Conservation (phyloP, 2,888 invertebrate species). For the Choreutis nemorana region DNA sequence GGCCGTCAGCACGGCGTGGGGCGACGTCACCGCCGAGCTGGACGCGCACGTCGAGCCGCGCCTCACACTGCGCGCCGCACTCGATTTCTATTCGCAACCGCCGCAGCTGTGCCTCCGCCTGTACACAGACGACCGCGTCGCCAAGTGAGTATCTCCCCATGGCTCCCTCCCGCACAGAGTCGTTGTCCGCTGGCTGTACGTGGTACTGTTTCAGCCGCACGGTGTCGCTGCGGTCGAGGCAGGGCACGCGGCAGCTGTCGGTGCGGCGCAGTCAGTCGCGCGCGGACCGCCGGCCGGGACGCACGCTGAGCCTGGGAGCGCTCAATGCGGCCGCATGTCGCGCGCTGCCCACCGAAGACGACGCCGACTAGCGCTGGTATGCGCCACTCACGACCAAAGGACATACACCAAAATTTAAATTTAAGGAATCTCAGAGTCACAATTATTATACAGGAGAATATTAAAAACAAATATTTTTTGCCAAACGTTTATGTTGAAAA, state of each 20-base stretch:
- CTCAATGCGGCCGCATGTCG: slow-evolving; percentile 31
- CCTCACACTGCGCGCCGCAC: slow-evolving; percentile 25
- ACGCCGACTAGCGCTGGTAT: slow-evolving; percentile 7
- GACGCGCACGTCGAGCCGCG: slow-evolving; percentile 17
- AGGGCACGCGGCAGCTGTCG: slow-evolving; percentile 11
- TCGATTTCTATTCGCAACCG: slow-evolving; percentile 39
- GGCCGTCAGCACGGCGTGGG: slow-evolving; percentile 15
- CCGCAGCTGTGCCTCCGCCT: slow-evolving; percentile 43
- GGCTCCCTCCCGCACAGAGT: slow-evolving; percentile 6
- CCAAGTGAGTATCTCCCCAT: slow-evolving; percentile 8
- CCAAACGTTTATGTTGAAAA: no score
- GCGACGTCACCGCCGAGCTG: slow-evolving; percentile 8
- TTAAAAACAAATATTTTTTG: no score
- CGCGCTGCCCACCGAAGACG: slow-evolving; percentile 20
- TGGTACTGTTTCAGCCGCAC: slow-evolving; percentile 9
- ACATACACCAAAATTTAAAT: no score
- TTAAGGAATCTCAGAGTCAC: no score
- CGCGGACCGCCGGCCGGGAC: slow-evolving; percentile 11
- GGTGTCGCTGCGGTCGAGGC: slow-evolving; percentile 9
- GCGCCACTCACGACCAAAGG: background rate
- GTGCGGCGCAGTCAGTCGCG: slow-evolving; percentile 10
- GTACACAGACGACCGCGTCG: slow-evolving; percentile 12
- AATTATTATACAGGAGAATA: no score
- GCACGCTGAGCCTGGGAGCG: slow-evolving; percentile 29
- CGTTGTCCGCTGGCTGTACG: slow-evolving; percentile 8